A percentile compares a stretch with the other conserved stretches of the same genome.
Evolutionary conservation across 2,797 vertebrate species (phyloP).

Genomic region (Schizopygopsis malacanthus): DNA sequence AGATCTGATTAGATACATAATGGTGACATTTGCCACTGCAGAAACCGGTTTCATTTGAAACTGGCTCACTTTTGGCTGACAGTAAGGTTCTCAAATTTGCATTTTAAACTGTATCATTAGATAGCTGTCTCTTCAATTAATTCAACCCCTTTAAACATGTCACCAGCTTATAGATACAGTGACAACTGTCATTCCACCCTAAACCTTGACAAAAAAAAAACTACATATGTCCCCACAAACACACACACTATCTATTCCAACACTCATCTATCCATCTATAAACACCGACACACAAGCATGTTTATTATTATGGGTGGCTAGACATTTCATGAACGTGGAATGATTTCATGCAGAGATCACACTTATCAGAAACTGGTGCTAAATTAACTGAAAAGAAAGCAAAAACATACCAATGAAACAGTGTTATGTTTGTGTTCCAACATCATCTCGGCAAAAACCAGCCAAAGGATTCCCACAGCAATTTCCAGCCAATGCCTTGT

Average conservation of each 20-base stretch:
- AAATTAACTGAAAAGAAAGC: constrained; percentile 7
- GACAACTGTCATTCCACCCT: background rate
- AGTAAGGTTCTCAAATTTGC: constrained; percentile 37
- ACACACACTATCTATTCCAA: background rate
- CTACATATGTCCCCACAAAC: background rate
- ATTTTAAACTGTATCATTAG: constrained; percentile 36
- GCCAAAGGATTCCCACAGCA: constrained; percentile 12
- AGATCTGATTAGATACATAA: constrained; percentile 32
- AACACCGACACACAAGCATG: background rate
- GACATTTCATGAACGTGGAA: constrained; percentile 23
- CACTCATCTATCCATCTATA: background rate
- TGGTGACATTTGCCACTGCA: constrained; percentile 18
- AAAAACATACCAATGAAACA: constrained; percentile 4
- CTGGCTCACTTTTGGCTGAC: constrained; percentile 27
- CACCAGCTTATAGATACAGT: constrained; percentile 18
- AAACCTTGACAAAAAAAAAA: background rate
- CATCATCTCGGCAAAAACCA: background rate
- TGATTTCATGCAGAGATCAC: background rate
- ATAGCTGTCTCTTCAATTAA: constrained; percentile 38
- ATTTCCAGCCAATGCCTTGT: constrained; percentile 57
- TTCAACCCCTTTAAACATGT: constrained; percentile 5
- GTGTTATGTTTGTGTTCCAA: background rate
- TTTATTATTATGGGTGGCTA: background rate
- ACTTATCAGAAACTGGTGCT: constrained; percentile 27
- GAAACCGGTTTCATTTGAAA: constrained; percentile 17